Evolutionary conservation across 2,113 vertebrate species (phyloP), one percentile per base, ranked within the genome.

Genomic region (Pygoscelis adeliae): DNA sequence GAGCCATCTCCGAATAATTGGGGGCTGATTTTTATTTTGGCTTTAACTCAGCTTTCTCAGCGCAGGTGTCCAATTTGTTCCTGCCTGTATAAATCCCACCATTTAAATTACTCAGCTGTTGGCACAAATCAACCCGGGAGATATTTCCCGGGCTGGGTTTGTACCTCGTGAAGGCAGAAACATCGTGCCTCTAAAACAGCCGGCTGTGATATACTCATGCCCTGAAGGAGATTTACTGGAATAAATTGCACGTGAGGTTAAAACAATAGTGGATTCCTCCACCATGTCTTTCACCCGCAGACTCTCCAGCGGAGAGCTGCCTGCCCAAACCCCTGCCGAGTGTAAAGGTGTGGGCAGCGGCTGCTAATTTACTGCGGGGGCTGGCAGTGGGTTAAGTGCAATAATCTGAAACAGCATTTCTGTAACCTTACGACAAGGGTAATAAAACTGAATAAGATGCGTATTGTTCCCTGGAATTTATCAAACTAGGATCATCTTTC

Each of bases 21-120:
- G 93, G 93, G 83, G 46, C 89, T 97, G 96, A 95, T 96, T 96
- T 97, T 92, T 94, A 58, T 97, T 95, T 96, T 87, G 93, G 93
- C 94, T 96, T 40, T 84, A 95, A 29, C 95, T 92, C 71, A 15
- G 69, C 94, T 86, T 78, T 81, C 77, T 44, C 83, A 17, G 87
- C 20, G 2, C 94, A 86, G 95, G 96, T 90, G 93, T 81, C 93
- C 94, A 83, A 81, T 92, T 96, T 81, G 83, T 81, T 61, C 95
- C 83, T 47, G 66, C 83, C 88, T 76, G 91, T 96, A 86, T 92
- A 97, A 92, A 96, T 94, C 93, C 83, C 87, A 83, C 83, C 87
- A 29, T 63, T 83, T 65, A 93, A 93, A 78, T 89, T 91, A 96
- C 96, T 97, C 96, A 78, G 96, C 87, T 87, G 93, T 77, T 96